phyloP scores from a whole-genome alignment of 2,113 vertebrate genomes.

The Percopsis transmontana region DNA sequence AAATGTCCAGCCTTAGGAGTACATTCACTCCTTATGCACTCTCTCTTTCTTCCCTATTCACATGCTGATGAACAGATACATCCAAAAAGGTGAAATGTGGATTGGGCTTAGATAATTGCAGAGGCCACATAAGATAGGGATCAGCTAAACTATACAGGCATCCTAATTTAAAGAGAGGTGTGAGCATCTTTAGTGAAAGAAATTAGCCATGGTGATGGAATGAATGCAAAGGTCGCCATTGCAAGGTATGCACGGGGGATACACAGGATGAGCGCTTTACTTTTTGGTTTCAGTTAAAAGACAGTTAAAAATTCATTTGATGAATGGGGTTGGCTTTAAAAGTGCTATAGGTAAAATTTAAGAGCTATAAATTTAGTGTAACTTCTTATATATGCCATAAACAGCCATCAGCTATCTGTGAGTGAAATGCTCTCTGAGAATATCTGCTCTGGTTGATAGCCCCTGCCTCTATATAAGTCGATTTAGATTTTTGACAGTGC shows the following conservation, averaged over 20 bases:
- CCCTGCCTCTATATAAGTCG: no score
- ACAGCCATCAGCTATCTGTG: no score
- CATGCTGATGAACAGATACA: slow-evolving; percentile 20
- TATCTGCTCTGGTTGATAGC: no score
- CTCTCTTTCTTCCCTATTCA: slow-evolving; percentile 30
- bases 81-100: slow-evolving; percentile 24
- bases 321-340: no score
- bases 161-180: background rate
- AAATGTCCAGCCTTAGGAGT: background rate
- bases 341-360: no score
- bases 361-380: no score
- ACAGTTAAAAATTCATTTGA: no score
- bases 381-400: no score
- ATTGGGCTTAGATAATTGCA: slow-evolving; percentile 11
- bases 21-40: slow-evolving; percentile 1
- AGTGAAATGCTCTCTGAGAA: no score
- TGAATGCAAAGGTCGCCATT: background rate
- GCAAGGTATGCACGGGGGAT: background rate
- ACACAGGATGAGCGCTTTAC: no score
- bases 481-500: no score
- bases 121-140: slow-evolving; percentile 10
- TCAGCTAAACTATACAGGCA: background rate
- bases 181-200: background rate
- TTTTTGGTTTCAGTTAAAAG: background rate
- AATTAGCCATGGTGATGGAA: slow-evolving; percentile 2